These are phyloP conservation scores for Otocyon megalotis DNA, from an alignment of 2,113 vertebrate genomes.

Conservation along the genomic window DNA sequence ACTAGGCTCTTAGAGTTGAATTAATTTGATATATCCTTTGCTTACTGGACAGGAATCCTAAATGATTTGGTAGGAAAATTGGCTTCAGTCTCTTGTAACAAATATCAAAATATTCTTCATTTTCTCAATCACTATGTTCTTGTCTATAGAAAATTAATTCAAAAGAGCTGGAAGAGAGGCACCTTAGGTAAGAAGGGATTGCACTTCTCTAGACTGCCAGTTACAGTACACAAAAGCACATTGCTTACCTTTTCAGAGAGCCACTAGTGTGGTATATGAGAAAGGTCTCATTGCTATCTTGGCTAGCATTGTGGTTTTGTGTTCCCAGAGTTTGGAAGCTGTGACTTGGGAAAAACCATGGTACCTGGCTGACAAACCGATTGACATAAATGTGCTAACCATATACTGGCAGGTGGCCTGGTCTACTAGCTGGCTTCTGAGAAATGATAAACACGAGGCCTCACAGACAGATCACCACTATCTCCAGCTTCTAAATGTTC, in stretches of 20 bases:
- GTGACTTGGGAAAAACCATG: conserved; percentile 45
- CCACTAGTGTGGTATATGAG: not conserved
- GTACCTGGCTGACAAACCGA: conserved; percentile 68
- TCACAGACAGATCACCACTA: conserved; percentile 65
- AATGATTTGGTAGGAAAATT: conserved; percentile 43
- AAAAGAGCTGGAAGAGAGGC: conserved; percentile 46
- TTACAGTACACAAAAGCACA: not conserved
- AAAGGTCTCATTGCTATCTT: conserved; percentile 21
- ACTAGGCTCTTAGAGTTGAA: conserved; percentile 23
- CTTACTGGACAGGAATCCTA: not conserved
- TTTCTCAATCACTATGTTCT: conserved; percentile 50
- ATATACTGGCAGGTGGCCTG: conserved; percentile 69
- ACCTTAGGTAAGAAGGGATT: not conserved
- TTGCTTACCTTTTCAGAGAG: conserved; percentile 17
- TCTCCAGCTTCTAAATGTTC: conserved; percentile 55
- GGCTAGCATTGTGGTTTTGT: conserved; percentile 54
- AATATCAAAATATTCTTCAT: conserved; percentile 46
- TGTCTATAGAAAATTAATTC: conserved; percentile 47
- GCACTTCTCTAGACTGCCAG: not conserved
- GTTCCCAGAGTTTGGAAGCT: conserved; percentile 56
- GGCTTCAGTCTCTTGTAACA: conserved; percentile 17
- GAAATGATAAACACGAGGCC: conserved; percentile 68
- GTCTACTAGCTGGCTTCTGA: conserved; percentile 67
- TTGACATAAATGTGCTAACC: conserved; percentile 67
- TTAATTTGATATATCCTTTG: conserved; percentile 46